Evolutionary conservation across 2,888 invertebrate genomes (phyloP).

Genomic region (Agrochola circellaris): DNA sequence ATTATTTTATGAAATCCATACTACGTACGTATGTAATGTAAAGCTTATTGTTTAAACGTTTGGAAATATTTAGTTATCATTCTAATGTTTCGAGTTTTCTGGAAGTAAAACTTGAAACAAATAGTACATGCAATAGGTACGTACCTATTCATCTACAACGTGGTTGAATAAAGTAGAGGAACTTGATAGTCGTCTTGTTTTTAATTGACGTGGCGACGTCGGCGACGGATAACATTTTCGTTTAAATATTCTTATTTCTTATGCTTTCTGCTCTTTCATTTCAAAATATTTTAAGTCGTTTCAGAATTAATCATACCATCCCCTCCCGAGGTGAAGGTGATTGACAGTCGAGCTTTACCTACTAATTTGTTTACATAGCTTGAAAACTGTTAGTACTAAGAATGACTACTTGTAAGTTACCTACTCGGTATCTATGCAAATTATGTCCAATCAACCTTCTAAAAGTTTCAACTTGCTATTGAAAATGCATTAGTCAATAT

Average conservation of each 20-base stretch:
- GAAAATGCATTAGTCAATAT: neutral
- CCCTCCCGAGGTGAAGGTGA: neutral
- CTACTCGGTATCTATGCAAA: neutral
- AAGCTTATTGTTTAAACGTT: conserved; percentile 43
- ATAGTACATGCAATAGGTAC: neutral
- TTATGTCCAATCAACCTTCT: neutral
- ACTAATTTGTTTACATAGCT: neutral
- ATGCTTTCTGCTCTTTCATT: neutral
- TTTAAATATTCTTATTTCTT: neutral
- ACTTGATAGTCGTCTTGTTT: conserved; percentile 21
- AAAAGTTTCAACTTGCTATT: neutral
- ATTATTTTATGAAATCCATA: conserved; percentile 68
- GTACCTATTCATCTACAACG: neutral
- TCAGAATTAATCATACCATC: neutral
- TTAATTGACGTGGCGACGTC: conserved; percentile 19
- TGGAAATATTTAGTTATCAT: conserved; percentile 19
- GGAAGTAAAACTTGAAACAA: conserved; percentile 1
- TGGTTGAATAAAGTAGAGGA: conserved; percentile 2
- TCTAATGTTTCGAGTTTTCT: neutral
- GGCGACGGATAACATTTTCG: neutral
- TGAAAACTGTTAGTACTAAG: neutral
- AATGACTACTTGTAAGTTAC: neutral
- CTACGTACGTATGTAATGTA: conserved; percentile 47
- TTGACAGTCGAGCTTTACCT: neutral
- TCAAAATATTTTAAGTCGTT: conserved; percentile 2